phyloP scores from a whole-genome alignment of 2,113 vertebrate species.

The Pangasianodon hypophthalmus region DNA sequence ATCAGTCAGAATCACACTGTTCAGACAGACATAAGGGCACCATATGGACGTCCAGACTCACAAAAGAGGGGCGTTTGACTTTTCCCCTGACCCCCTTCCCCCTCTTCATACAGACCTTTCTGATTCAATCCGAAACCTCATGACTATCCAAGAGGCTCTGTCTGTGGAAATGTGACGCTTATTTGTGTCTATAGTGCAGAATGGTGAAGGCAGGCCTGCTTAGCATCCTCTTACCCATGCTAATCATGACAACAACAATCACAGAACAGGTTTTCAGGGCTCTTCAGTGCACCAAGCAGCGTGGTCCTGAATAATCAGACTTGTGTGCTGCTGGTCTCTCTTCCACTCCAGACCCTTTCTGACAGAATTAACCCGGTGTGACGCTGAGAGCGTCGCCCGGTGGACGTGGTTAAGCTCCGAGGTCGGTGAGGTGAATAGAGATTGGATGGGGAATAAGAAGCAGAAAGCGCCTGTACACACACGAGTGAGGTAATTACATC shows the following conservation, averaged over 20 bases:
- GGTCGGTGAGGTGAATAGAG: constrained; percentile 64
- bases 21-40: constrained; percentile 52
- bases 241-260: constrained; percentile 58
- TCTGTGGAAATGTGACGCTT: constrained; percentile 45
- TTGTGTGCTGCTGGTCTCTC: constrained; percentile 44
- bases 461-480: constrained; percentile 44
- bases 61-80: constrained; percentile 41
- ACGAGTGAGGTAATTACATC: constrained; percentile 67
- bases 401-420: constrained; percentile 60
- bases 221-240: constrained; percentile 50
- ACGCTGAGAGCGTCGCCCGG: constrained; percentile 53
- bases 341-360: constrained; percentile 60
- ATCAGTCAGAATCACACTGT: constrained; percentile 37
- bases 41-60: constrained; percentile 59
- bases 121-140: constrained; percentile 51
- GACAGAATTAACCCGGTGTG: constrained; percentile 59
- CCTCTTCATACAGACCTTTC: constrained; percentile 53
- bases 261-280: constrained; percentile 38
- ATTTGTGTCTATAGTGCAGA: constrained; percentile 48
- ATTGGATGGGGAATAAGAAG: constrained; percentile 61
- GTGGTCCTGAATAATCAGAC: constrained; percentile 62
- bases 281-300: constrained; percentile 43
- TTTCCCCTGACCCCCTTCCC: constrained; percentile 9
- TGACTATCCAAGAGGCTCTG: constrained; percentile 53
- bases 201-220: constrained; percentile 50